Base-by-base conservation (phyloP, 2,113 vertebrate genomes). In the Loxodonta africana region DNA sequence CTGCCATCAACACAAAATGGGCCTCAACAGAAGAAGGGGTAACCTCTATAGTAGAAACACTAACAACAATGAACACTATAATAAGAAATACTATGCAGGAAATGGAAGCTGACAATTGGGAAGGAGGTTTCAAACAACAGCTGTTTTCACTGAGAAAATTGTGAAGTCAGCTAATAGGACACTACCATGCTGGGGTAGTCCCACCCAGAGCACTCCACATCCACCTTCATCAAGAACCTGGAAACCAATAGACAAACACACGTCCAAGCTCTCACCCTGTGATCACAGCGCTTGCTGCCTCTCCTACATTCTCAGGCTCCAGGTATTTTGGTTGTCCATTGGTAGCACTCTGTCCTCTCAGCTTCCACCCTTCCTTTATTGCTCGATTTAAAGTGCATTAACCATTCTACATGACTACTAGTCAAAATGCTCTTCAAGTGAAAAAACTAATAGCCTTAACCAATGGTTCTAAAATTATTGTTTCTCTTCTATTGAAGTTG, bases 1-100 rank as follows among this genome's bases (percentile, higher is more conserved):
- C 77, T 94, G 62, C 84, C 26, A 30, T 94, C 88, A 95, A 93
- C 88, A 95, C 37, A 76, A 97, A 97, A 33, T 0, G 4, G n/a
- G 53, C 37, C 26, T 81, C 48, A 37, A 44, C 15, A 48, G 83
- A 67, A 73, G 41, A 90, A 77, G 53, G 10, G 63, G 71, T 44
- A 15, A 37, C 44, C 63, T 94, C 57, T 53, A 21, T 80, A 67
- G 71, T 17, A 51, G 81, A 67, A 67, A 77, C 69, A 82, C 28
- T 2, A 10, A 14, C 53, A 65, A 73, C 28, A 65, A 71, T 21
- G 30, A 26, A 12, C 46, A 6, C 12, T 26, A 3, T 5, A 2
- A 3, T 8, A 46, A 85, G 11, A 15, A 60, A 21, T 11, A 28
- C 28, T n/a, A 28, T 20, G 23, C 8, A 48, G 67, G 48, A 51